Base-by-base conservation (phyloP, 2,888 invertebrate genomes). In the Microchrysa polita region DNA sequence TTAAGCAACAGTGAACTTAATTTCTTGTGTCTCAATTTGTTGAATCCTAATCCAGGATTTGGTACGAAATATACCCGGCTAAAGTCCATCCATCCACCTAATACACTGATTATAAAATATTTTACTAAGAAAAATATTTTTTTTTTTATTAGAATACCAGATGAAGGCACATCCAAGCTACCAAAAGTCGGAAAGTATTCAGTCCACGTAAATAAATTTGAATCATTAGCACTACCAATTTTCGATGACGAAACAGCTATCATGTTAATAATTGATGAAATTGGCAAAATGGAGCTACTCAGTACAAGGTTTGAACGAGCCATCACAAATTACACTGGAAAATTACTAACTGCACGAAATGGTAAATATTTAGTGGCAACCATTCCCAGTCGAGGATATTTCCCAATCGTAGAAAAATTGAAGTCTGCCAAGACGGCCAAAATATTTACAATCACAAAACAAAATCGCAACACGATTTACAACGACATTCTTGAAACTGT, bases 131-230 rank as follows among this genome's bases (percentile, higher is more conserved):
- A n/a, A n/a, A n/a, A n/a, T n/a, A n/a, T 14, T 1, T 44, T 42
- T 69, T 55, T 2, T n/a, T 40, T 69, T 14, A 9, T 59, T 73
- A 80, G 80, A 0, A 75, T 78, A 63, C 53, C 22, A 1, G 69
- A 77, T 0, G 5, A 2, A 1, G 78, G 78, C 53, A 72, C 55
- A 1, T 20, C 60, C 23, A 79, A 67, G 53, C 5, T 57, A 1
- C 81, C 81, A 12, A 83, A 80, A 79, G 87, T 91, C n/a, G 91
- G 91, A 12, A 88, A 88, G 78, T 92, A 91, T 80, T 82, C 82
- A 12, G 90, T 92, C 1, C 86, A 88, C 77, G 77, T 88, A 1
- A 79, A 86, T 27, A 86, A 88, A 4, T 90, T 91, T 82, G 91
- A 91, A 82, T 79, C 82, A n/a, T 76, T 87, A 2, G 87, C 86